Evolutionary conservation across 2,797 vertebrate species (phyloP).

Genomic region (Gila robusta): DNA sequence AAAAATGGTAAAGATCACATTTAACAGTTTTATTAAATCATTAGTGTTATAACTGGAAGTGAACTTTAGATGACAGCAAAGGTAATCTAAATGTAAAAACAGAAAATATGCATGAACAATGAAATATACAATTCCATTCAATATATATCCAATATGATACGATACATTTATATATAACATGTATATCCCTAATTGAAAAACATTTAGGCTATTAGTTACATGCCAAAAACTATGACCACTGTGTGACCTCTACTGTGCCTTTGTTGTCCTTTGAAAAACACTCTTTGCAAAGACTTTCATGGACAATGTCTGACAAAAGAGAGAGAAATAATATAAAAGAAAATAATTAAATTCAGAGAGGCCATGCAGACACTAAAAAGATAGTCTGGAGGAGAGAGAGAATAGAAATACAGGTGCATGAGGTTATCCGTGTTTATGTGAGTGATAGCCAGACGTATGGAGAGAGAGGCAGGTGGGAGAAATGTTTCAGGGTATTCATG

Average conservation of each 20-base stretch:
- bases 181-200: neutral
- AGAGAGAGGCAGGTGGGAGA: constrained; percentile 36
- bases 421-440: constrained; percentile 25
- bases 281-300: constrained; percentile 67
- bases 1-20: neutral
- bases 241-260: neutral
- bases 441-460: constrained; percentile 19
- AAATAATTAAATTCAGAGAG: constrained; percentile 12
- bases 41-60: neutral
- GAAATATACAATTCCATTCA: neutral
- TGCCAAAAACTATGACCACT: neutral
- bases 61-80: neutral
- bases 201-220: neutral
- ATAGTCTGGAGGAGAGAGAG: neutral
- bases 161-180: neutral
- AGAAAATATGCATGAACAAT: neutral
- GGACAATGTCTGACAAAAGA: constrained; percentile 50
- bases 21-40: neutral
- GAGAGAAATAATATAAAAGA: constrained; percentile 29
- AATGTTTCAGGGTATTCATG: constrained; percentile 78
- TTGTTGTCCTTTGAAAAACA: neutral
- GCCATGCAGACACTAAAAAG: constrained; percentile 3
- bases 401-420: constrained; percentile 7
- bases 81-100: neutral
- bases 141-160: neutral